A percentile compares a stretch with the other conserved stretches of the same genome.
These are phyloP conservation scores for Psammodynastes pulverulentus DNA, from an alignment of 2,113 vertebrate genomes.

Conservation along the genomic window DNA sequence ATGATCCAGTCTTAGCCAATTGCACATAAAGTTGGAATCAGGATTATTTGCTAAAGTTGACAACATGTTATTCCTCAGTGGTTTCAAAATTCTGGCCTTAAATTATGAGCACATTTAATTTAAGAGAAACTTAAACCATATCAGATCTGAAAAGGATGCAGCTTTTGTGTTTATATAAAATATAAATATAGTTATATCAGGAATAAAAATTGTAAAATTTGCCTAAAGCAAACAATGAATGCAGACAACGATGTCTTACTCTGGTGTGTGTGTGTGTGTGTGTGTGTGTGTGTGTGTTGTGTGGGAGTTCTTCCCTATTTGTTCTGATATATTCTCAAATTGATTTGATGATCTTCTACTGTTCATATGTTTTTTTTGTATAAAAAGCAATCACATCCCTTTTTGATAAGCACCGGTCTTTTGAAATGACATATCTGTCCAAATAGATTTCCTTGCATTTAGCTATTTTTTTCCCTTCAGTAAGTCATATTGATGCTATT, in stretches of 20 bases:
- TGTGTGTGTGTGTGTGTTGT: neutral
- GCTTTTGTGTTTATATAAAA: neutral
- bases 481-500: neutral
- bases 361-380: constrained; percentile 4
- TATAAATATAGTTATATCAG: neutral
- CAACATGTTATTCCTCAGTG: neutral
- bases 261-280: accelerated
- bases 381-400: neutral
- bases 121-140: neutral
- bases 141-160: neutral
- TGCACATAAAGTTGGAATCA: neutral
- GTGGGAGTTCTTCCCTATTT: neutral
- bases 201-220: constrained; percentile 26
- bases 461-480: neutral
- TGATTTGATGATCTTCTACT: neutral
- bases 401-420: neutral
- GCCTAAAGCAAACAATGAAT: neutral
- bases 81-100: neutral
- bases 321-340: neutral
- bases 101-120: neutral
- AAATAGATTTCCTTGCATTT: neutral
- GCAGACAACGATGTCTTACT: neutral
- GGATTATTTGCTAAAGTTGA: neutral
- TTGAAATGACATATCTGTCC: neutral
- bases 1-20: neutral